Evolutionary conservation across 2,113 vertebrate genomes (phyloP).

Genomic region (Steatornis caripensis): DNA sequence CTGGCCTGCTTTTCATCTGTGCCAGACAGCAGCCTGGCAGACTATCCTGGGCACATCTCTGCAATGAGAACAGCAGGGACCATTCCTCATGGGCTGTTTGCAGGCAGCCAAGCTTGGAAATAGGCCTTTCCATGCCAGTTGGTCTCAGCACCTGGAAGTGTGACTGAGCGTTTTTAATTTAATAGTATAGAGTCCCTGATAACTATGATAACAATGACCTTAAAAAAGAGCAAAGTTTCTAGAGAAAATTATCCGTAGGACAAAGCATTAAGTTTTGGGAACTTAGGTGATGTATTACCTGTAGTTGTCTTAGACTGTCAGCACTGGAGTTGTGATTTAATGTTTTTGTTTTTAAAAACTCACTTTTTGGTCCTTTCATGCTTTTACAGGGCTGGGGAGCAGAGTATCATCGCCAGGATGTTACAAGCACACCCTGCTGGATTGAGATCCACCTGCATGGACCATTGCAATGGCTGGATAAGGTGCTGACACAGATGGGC

Average conservation of each 20-base stretch:
- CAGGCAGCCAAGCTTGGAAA: not conserved
- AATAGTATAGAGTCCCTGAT: not conserved
- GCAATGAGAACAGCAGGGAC: not conserved
- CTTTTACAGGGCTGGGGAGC: conserved; percentile 92
- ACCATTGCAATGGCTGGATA: conserved; percentile 97
- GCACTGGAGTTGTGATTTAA: not conserved
- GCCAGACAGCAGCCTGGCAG: not conserved
- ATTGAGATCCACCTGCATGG: conserved; percentile 97
- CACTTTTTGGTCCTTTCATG: not conserved
- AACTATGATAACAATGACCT: not conserved
- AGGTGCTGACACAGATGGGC: conserved; percentile 98
- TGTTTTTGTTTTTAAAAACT: not conserved
- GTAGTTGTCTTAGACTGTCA: not conserved
- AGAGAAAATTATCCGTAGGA: not conserved
- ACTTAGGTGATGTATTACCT: not conserved
- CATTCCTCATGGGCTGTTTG: not conserved
- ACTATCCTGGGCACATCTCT: not conserved
- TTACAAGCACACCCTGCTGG: conserved; percentile 98
- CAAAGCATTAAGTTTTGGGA: not conserved
- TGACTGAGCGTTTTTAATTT: not conserved
- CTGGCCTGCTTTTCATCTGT: not conserved
- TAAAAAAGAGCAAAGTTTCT: not conserved
- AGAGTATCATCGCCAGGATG: conserved; percentile 96
- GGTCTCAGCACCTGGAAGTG: not conserved
- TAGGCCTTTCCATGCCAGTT: not conserved